A percentile compares a stretch with the other conserved stretches of the same genome.
These are phyloP conservation scores for Dasyprocta punctata DNA, from an alignment of 2,113 vertebrate species.

Conservation along the genomic window DNA sequence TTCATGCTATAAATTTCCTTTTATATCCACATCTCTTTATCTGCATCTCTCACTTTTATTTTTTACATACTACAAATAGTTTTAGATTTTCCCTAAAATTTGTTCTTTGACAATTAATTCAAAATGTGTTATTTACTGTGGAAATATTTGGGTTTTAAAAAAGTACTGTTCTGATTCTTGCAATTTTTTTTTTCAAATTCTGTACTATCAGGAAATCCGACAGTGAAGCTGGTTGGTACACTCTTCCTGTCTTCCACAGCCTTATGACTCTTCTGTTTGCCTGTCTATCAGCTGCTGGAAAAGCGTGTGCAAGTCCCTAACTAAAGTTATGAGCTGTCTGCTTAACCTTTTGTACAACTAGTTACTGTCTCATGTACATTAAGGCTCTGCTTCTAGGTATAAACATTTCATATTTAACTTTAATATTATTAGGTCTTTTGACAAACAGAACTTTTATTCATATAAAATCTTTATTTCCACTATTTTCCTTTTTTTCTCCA, in stretches of 20 bases:
- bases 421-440: background rate
- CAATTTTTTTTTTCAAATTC: background rate
- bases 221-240: fast-evolving
- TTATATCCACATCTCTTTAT: background rate
- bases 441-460: background rate
- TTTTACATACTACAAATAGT: background rate
- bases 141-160: conserved; percentile 1
- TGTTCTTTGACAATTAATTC: background rate
- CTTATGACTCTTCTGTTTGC: background rate
- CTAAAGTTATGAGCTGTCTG: background rate
- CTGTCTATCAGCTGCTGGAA: background rate
- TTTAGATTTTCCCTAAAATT: background rate
- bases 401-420: background rate
- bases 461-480: background rate
- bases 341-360: background rate
- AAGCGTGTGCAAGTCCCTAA: background rate
- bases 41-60: background rate
- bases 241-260: background rate
- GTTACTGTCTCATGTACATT: background rate
- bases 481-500: background rate
- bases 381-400: background rate
- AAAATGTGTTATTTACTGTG: background rate
- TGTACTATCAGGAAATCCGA: background rate
- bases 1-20: background rate
- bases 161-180: background rate